phyloP scores from a whole-genome alignment of 2,797 vertebrate species.

The Garrulus glandarius region DNA sequence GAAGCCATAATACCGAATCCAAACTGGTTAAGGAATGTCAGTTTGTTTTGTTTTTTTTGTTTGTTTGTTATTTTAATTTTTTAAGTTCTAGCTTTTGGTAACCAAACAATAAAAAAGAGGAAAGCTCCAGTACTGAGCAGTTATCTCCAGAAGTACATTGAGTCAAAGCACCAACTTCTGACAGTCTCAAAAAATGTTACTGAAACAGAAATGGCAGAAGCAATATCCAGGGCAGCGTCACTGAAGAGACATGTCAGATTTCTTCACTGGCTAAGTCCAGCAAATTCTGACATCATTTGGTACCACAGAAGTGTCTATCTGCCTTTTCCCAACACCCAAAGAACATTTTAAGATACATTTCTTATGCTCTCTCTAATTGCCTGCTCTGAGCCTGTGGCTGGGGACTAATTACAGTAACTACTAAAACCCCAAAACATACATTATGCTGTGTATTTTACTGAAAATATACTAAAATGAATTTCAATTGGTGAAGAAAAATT shows the following conservation, averaged over 20 bases:
- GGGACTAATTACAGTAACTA: slow-evolving; percentile 83
- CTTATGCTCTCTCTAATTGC: neutral
- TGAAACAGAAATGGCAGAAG: neutral
- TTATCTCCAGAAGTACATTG: neutral
- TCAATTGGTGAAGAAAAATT: neutral
- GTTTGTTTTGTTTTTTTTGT: neutral
- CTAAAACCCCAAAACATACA: slow-evolving; percentile 68
- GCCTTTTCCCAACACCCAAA: slow-evolving; percentile 6
- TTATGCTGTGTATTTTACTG: slow-evolving; percentile 56
- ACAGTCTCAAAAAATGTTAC: neutral
- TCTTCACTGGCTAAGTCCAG: neutral
- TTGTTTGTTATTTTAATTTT: neutral
- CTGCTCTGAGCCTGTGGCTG: slow-evolving; percentile 12
- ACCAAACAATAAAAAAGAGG: neutral
- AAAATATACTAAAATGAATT: slow-evolving; percentile 15
- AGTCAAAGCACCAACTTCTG: neutral
- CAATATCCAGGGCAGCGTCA: neutral
- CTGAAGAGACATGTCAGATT: neutral
- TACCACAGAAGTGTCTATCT: neutral
- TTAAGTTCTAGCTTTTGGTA: neutral
- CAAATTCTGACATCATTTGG: slow-evolving; percentile 10
- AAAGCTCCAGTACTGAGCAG: neutral
- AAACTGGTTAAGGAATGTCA: neutral
- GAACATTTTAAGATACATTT: neutral
- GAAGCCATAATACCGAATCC: neutral